Conservation (phyloP, 92 coral and sea anemone genomes). For the Palythoa grandis region DNA sequence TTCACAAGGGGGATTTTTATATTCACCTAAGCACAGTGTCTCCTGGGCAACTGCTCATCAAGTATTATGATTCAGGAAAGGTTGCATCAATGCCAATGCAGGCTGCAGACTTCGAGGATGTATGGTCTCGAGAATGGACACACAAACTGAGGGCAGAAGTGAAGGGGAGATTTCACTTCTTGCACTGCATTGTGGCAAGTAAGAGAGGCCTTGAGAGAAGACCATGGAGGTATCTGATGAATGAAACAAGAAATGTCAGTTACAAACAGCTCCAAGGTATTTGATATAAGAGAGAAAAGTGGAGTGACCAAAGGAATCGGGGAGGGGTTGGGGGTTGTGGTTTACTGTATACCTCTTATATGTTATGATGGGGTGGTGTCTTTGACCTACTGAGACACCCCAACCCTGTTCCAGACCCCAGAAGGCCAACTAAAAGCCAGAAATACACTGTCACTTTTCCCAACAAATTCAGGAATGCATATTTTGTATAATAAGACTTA, state of each 20-base stretch:
- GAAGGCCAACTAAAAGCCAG: no score
- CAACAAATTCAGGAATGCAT: no score
- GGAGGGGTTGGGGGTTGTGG: neutral
- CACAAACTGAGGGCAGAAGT: conserved; percentile 77
- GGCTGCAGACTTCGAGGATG: conserved; percentile 71
- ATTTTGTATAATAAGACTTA: no score
- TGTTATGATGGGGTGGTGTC: no score
- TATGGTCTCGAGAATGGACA: conserved; percentile 91
- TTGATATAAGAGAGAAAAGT: neutral
- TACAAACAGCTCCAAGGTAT: conserved; percentile 76
- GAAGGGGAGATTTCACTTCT: conserved; percentile 90
- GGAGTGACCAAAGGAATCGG: neutral
- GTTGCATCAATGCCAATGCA: conserved; percentile 83
- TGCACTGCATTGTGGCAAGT: conserved; percentile 85
- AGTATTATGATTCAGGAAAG: conserved; percentile 83
- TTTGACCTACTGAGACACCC: no score
- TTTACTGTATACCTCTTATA: no score
- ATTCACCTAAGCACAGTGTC: conserved; percentile 81
- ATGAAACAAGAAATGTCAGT: conserved; percentile 79
- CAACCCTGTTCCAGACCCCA: no score
- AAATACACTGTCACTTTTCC: no score
- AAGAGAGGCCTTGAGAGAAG: conserved; percentile 86
- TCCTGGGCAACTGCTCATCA: conserved; percentile 88
- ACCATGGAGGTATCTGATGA: conserved; percentile 97
- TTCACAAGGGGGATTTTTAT: conserved; percentile 97